phyloP scores from a whole-genome alignment of 2,113 vertebrate genomes.

The Balaeniceps rex region DNA sequence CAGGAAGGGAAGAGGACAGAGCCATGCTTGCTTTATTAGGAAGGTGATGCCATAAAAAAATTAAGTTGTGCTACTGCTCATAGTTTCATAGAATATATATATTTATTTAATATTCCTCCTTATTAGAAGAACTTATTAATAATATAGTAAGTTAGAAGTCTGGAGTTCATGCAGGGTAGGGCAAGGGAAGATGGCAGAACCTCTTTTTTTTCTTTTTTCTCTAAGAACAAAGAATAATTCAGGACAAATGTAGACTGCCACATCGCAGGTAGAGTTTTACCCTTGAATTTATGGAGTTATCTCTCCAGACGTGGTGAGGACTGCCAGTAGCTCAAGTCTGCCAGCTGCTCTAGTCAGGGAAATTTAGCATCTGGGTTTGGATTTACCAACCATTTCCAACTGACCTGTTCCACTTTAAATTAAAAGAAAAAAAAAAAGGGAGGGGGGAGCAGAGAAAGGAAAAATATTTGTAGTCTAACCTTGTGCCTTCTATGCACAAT shows the following conservation, averaged over 20 bases:
- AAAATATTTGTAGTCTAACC: neutral
- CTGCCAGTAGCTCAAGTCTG: neutral
- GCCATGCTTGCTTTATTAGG: neutral
- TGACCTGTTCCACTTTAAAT: constrained; percentile 1
- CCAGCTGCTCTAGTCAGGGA: neutral
- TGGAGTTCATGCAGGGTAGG: neutral
- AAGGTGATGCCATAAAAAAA: neutral
- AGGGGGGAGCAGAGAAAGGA: neutral
- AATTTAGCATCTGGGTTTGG: neutral
- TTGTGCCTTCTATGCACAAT: neutral
- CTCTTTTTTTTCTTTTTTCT: neutral
- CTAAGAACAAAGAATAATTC: neutral
- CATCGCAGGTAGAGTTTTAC: neutral
- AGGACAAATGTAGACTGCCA: neutral
- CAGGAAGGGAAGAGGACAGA: neutral
- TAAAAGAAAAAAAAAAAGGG: neutral
- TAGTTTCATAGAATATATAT: neutral
- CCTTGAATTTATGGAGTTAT: neutral
- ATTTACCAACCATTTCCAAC: neutral
- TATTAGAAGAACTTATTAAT: neutral
- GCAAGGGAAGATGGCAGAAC: neutral
- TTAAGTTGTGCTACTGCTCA: neutral
- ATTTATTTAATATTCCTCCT: neutral
- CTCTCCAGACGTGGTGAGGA: neutral
- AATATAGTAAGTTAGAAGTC: neutral